Conservation (phyloP, 2,888 invertebrate species). For the Chrysopilus asiliformis region DNA sequence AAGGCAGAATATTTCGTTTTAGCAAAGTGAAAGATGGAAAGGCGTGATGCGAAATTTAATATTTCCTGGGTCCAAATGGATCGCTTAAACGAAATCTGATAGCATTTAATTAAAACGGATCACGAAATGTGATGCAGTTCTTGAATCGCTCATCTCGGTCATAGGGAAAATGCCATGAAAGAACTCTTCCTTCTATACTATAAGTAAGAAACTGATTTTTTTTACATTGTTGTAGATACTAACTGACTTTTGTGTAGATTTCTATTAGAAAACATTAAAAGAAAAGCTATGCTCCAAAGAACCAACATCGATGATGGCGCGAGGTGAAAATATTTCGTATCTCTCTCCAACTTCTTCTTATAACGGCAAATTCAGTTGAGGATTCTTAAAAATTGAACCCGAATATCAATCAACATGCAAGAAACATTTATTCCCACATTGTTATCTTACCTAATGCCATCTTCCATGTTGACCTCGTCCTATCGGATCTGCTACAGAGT, state of each 20-base stretch:
- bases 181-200: background rate
- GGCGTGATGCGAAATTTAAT: conserved; percentile 36
- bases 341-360: no score
- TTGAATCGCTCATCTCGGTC: conserved; percentile 1
- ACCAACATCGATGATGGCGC: background rate
- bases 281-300: background rate
- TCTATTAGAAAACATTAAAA: no score
- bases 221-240: no score
- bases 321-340: no score
- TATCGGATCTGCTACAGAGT: no score
- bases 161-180: conserved; percentile 1
- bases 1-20: background rate
- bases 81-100: conserved; percentile 21
- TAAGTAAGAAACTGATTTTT: background rate
- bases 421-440: no score
- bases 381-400: no score
- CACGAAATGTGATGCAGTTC: conserved; percentile 11
- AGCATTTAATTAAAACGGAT: conserved; percentile 12
- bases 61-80: conserved; percentile 22
- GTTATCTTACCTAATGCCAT: no score
- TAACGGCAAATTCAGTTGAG: no score
- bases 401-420: no score
- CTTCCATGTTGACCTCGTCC: no score
- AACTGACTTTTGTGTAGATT: no score
- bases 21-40: conserved; percentile 12